phyloP scores from a whole-genome alignment of 2,797 vertebrate genomes.

The Poeciliopsis paucimaculata region DNA sequence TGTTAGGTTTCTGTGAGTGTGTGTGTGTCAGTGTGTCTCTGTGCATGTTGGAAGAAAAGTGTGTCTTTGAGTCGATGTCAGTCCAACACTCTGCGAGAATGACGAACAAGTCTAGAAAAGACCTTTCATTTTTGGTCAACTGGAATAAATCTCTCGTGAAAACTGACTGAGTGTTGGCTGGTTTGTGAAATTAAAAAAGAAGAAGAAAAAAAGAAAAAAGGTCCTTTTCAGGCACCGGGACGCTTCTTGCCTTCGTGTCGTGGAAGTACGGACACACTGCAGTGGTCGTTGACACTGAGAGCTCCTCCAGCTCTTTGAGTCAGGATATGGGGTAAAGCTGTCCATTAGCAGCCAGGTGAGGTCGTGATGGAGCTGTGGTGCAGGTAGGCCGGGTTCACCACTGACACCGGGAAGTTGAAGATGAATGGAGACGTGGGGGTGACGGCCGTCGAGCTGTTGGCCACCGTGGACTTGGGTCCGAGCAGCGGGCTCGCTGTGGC shows the following conservation, averaged over 20 bases:
- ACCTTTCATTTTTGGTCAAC: slow-evolving; percentile 64
- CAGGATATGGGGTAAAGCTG: not conserved
- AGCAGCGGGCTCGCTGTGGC: slow-evolving; percentile 78
- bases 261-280: slow-evolving; percentile 58
- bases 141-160: slow-evolving; percentile 32
- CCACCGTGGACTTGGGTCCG: slow-evolving; percentile 74
- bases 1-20: slow-evolving; percentile 19
- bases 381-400: slow-evolving; percentile 80
- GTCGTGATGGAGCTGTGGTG: slow-evolving; percentile 83
- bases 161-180: slow-evolving; percentile 54
- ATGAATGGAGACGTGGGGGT: slow-evolving; percentile 83
- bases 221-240: slow-evolving; percentile 62
- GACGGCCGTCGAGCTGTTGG: slow-evolving; percentile 49
- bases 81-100: slow-evolving; percentile 49
- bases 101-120: slow-evolving; percentile 24
- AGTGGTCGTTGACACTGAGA: slow-evolving; percentile 28
- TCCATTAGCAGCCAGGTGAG: slow-evolving; percentile 84
- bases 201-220: not conserved
- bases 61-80: slow-evolving; percentile 38
- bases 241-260: slow-evolving; percentile 26
- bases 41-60: slow-evolving; percentile 7
- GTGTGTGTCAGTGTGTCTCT: not conserved
- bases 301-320: slow-evolving; percentile 33
- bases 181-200: slow-evolving; percentile 44
- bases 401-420: slow-evolving; percentile 85